phyloP scores from a whole-genome alignment of 2,113 vertebrate genomes.

The Brachionichthys hirsutus region DNA sequence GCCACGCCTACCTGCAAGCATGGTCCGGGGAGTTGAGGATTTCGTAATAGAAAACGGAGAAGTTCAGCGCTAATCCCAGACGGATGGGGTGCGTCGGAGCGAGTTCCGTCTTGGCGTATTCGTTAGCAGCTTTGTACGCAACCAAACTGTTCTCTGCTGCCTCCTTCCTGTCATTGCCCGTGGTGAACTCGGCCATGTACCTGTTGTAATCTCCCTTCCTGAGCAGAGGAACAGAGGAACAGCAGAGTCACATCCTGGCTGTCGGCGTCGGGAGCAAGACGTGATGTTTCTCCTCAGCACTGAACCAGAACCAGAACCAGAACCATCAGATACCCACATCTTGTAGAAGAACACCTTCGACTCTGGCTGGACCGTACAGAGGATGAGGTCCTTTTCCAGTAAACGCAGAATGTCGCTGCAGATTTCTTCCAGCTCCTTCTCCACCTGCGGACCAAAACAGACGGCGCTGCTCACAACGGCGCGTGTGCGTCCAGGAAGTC shows the following conservation, averaged over 20 bases:
- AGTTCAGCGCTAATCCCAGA: conserved; percentile 95
- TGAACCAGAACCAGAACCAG: not conserved
- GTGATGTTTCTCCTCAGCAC: too few species aligned
- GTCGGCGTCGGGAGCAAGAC: too few species aligned
- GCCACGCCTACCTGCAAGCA: conserved; percentile 87
- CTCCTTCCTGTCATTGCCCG: conserved; percentile 97
- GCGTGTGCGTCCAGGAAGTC: not conserved
- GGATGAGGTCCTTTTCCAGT: conserved; percentile 98
- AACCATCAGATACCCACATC: conserved; percentile 80
- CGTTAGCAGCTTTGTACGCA: conserved; percentile 96
- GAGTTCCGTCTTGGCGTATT: conserved; percentile 96
- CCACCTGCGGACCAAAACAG: conserved; percentile 80
- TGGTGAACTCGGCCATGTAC: conserved; percentile 98
- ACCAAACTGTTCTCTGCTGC: conserved; percentile 97
- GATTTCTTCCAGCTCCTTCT: conserved; percentile 95
- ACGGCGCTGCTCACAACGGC: not conserved
- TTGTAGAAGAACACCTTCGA: conserved; percentile 99
- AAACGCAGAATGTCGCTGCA: conserved; percentile 98
- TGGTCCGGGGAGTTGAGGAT: conserved; percentile 99
- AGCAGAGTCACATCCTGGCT: not conserved
- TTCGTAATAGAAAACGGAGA: conserved; percentile 99
- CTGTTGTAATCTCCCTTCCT: conserved; percentile 99
- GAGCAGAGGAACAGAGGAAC: conserved; percentile 8
- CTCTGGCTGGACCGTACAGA: conserved; percentile 91
- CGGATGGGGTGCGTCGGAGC: conserved; percentile 95